A percentile compares a stretch with the other conserved stretches of the same genome.
phyloP scores from a whole-genome alignment of 2,113 vertebrate genomes.

The Boulengerochromis microlepis region DNA sequence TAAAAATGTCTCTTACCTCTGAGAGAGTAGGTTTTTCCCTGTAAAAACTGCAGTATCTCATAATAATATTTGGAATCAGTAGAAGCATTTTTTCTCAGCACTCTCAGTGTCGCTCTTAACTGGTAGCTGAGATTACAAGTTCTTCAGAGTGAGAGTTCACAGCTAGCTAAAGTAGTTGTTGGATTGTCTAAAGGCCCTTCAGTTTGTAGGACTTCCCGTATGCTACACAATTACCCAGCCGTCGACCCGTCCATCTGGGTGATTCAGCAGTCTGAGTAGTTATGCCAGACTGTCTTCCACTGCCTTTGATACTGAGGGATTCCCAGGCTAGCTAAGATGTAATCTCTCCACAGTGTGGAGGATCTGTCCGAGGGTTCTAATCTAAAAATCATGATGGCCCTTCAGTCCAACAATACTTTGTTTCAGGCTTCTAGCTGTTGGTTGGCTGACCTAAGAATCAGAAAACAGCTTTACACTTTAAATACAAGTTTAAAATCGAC shows the following conservation, averaged over 20 bases:
- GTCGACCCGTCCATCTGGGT: not conserved
- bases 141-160: not conserved
- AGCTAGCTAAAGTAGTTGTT: not conserved
- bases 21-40: not conserved
- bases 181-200: not conserved
- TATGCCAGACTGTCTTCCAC: not conserved
- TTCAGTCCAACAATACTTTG: not conserved
- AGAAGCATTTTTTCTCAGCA: not conserved
- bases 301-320: not conserved
- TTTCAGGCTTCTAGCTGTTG: not conserved
- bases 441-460: not conserved
- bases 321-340: not conserved
- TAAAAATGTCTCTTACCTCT: not conserved
- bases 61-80: not conserved
- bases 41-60: not conserved
- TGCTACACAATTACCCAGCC: not conserved
- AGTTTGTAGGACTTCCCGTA: not conserved
- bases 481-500: not conserved
- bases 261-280: not conserved
- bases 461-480: not conserved
- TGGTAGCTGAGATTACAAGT: not conserved
- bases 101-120: not conserved
- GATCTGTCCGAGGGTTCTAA: not conserved
- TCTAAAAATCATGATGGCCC: not conserved
- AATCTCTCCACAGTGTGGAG: not conserved